Percentiles rank a stretch among this genome's conserved stretches.
Evolutionary conservation across 2,113 vertebrate species (phyloP).

Genomic region (Laticauda laticaudata): DNA sequence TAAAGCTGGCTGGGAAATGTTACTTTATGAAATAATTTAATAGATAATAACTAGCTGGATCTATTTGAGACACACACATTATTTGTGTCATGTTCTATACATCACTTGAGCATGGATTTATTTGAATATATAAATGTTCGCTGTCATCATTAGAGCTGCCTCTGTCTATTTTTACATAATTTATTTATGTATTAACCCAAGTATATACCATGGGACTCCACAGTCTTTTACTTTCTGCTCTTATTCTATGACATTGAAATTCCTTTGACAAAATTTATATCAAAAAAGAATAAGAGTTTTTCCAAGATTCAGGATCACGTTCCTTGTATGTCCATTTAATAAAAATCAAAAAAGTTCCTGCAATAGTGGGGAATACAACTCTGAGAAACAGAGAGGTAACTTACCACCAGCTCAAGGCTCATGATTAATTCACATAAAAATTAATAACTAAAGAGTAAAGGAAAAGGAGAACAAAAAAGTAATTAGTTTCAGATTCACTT

Average conservation of each 20-base stretch:
- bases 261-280: background rate
- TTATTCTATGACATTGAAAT: background rate
- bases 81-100: background rate
- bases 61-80: background rate
- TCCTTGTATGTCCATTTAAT: background rate
- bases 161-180: background rate
- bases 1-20: background rate
- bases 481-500: background rate
- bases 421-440: background rate
- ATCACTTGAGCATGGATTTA: background rate
- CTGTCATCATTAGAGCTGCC: background rate
- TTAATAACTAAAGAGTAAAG: background rate
- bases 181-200: background rate
- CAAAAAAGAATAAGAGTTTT: background rate
- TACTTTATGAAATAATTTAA: background rate
- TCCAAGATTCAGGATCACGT: background rate
- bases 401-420: constrained; percentile 14
- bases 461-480: background rate
- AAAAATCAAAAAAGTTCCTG: fast-evolving
- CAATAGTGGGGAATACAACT: background rate
- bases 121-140: background rate
- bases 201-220: background rate
- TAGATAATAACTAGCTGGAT: background rate
- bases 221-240: background rate
- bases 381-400: background rate